phyloP scores from a whole-genome alignment of 2,797 vertebrate genomes.

The Rhabdomys pumilio region DNA sequence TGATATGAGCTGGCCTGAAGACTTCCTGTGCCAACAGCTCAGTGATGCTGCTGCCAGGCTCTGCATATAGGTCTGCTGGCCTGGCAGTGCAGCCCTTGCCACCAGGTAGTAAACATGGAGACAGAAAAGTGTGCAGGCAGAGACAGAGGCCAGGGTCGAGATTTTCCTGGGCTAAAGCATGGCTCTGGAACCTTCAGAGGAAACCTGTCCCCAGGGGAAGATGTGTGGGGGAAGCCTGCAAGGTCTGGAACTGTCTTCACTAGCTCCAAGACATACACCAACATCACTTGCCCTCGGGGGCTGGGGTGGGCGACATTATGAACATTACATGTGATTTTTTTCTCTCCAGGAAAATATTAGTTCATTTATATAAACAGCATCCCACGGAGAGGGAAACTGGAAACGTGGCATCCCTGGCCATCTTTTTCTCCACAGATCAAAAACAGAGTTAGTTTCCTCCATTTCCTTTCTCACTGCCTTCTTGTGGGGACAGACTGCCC shows the following conservation, averaged over 20 bases:
- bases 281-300: slow-evolving; percentile 62
- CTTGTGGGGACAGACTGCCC: not conserved
- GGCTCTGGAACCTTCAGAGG: slow-evolving; percentile 19
- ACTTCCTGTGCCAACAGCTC: not conserved
- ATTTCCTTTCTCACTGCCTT: slow-evolving; percentile 64
- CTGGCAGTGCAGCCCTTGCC: not conserved
- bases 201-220: slow-evolving; percentile 39
- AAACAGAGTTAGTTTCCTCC: slow-evolving; percentile 52
- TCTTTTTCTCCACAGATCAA: slow-evolving; percentile 29
- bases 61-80: not conserved
- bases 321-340: slow-evolving; percentile 58
- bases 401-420: slow-evolving; percentile 57
- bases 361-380: slow-evolving; percentile 75
- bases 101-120: not conserved
- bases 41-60: not conserved
- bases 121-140: not conserved
- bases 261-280: slow-evolving; percentile 64
- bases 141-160: not conserved
- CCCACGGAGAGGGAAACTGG: not conserved
- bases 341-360: slow-evolving; percentile 82
- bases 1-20: not conserved
- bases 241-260: slow-evolving; percentile 59
- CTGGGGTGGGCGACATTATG: slow-evolving; percentile 66
- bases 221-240: not conserved
- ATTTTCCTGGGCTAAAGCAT: not conserved